phyloP scores from a whole-genome alignment of 2,888 invertebrate genomes.

The Drosophila tanythrix region DNA sequence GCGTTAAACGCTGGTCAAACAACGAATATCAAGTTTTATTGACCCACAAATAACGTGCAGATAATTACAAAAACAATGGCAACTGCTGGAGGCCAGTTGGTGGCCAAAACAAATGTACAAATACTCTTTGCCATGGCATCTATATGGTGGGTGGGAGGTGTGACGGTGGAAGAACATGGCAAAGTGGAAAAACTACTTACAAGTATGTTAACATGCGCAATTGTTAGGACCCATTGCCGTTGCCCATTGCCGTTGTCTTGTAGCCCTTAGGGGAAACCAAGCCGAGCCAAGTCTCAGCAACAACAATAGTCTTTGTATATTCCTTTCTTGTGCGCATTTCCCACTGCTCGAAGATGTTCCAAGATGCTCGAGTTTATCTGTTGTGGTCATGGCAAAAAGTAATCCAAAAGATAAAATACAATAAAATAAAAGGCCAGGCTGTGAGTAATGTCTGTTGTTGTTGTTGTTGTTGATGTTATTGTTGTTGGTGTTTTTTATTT shows the following conservation, averaged over 20 bases:
- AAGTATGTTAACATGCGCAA: conserved; percentile 80
- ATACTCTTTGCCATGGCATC: conserved; percentile 35
- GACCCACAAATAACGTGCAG: conserved; percentile 80
- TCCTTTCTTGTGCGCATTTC: conserved; percentile 45
- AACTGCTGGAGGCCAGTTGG: conserved; percentile 58
- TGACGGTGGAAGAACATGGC: conserved; percentile 56
- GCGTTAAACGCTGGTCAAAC: conserved; percentile 56
- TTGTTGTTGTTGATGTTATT: conserved; percentile 27
- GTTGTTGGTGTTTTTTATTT: conserved; percentile 9
- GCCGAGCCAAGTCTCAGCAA: conserved; percentile 14
- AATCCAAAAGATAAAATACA: conserved; percentile 79
- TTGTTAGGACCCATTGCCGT: conserved; percentile 54
- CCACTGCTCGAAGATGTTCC: conserved; percentile 49
- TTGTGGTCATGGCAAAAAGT: conserved; percentile 79
- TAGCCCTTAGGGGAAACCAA: conserved; percentile 59
- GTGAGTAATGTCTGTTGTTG: conserved; percentile 67
- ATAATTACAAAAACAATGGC: conserved; percentile 78
- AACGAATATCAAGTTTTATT: conserved; percentile 77
- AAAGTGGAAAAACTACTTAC: conserved; percentile 79
- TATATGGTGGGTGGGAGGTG: conserved; percentile 8
- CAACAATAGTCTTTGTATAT: conserved; percentile 62
- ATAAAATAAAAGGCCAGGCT: conserved; percentile 78
- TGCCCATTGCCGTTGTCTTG: conserved; percentile 40
- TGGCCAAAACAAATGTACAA: conserved; percentile 67
- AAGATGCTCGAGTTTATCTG: conserved; percentile 77